Evolutionary conservation across 2,797 vertebrate species (phyloP).

Genomic region (Okamejei kenojei): DNA sequence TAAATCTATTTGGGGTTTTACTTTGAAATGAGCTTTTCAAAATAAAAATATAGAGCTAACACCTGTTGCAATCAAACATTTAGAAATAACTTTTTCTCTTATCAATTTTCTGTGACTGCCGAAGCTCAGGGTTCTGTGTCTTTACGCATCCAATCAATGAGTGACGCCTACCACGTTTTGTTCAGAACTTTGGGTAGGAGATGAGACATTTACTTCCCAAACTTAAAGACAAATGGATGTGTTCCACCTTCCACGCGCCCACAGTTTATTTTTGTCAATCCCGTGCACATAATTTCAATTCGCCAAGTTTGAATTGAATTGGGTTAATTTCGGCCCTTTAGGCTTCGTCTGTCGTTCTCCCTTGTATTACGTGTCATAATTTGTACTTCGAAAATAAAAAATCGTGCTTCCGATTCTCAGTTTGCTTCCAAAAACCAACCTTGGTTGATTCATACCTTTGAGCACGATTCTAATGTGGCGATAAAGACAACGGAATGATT

Average conservation of each 20-base stretch:
- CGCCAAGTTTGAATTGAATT: neutral
- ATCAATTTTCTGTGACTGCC: neutral
- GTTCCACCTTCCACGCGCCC: neutral
- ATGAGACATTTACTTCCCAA: neutral
- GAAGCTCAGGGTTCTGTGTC: neutral
- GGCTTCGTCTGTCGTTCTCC: neutral
- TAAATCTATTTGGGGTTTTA: neutral
- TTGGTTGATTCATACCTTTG: neutral
- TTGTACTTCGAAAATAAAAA: neutral
- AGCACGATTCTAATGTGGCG: neutral
- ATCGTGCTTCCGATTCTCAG: neutral
- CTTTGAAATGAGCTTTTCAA: neutral
- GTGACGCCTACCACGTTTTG: neutral
- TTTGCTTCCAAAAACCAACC: neutral
- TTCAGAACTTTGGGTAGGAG: neutral
- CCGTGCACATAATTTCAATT: neutral
- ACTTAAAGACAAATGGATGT: neutral
- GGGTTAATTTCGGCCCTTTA: neutral
- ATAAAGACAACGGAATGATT: neutral
- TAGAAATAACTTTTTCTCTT: neutral
- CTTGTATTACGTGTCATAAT: neutral
- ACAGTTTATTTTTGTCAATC: neutral
- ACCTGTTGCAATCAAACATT: neutral
- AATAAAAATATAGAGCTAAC: neutral
- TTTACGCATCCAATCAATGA: neutral